Evolutionary conservation across 2,113 vertebrate genomes (phyloP), one percentile per base, ranked within the genome.

Genomic region (Tauraco erythrolophus): DNA sequence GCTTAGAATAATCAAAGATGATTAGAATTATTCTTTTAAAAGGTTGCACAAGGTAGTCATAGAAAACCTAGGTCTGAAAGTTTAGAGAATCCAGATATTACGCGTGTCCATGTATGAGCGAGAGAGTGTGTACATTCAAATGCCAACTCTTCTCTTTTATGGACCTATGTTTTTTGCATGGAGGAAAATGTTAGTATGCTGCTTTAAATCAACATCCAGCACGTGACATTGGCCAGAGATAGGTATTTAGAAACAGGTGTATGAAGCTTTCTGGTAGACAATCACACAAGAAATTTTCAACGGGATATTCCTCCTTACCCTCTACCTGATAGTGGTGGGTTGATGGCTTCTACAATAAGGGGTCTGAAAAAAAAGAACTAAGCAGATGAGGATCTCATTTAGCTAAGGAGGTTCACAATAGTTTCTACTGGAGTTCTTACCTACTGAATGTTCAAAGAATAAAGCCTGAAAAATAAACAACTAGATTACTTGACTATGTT

Each of bases 91-190:
- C 6, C 9, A 41, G 7, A 22, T 37, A 58, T 23, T 66, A 39
- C 0, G 7, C 45, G 4, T 33, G 3, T 50, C 12, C 15, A 19
- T 33, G 9, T 43, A 18, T 12, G 5, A 31, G n/a, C 41, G 12
- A 39, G 10, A 31, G 30, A 39, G 4, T 19, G 6, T 14, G 16
- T 5, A 11, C 6, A 12, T 48, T 72, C 30, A 84, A 74, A 72
- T 27, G 24, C 3, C 9, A 77, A 19, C 14, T 30, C 2, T 37
- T 33, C 2, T 15, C 50, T 76, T 76, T 76, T 41, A 51, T 3
- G 2, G 6, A 12, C 8, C 0, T n/a, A 11, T 21, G 19, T 43
- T 60, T 15, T 69, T 85, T 27, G 30, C 9, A 27, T 16, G 10
- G 11, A 22, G 16, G 6, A 10, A 74, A 71, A 64, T 30, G 14